A percentile compares a stretch with the other conserved stretches of the same genome.
These are phyloP conservation scores for Cinclus cinclus DNA, from an alignment of 2,113 vertebrate species.

Conservation along the genomic window DNA sequence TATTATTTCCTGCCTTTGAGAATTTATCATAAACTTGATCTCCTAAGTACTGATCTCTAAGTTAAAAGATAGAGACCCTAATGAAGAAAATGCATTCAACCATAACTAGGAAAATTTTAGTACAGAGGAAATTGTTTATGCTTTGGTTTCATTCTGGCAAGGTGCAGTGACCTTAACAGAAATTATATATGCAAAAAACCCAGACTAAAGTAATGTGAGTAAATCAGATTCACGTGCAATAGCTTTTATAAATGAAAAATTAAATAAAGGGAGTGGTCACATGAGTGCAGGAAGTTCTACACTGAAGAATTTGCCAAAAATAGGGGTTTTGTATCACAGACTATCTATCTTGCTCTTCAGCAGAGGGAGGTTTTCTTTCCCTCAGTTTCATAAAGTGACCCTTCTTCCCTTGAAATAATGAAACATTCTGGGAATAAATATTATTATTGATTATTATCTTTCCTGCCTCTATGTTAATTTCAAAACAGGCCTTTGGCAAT, in stretches of 20 bases:
- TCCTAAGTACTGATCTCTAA: background rate
- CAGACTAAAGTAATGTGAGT: background rate
- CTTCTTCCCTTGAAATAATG: background rate
- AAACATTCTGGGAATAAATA: background rate
- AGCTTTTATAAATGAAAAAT: background rate
- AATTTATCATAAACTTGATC: background rate
- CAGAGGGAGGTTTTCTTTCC: background rate
- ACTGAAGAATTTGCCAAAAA: background rate
- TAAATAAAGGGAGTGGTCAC: background rate
- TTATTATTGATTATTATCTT: background rate
- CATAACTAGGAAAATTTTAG: background rate
- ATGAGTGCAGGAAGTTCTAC: background rate
- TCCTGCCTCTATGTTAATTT: background rate
- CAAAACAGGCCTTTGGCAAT: background rate
- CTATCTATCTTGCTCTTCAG: rapidly evolving
- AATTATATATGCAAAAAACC: background rate
- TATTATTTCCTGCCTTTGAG: background rate
- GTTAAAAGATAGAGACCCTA: background rate
- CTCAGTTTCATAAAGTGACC: background rate
- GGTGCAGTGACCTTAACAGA: background rate
- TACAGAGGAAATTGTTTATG: background rate
- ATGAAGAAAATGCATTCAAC: background rate
- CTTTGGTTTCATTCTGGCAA: background rate
- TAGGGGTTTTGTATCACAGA: background rate
- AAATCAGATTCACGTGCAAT: background rate